A percentile compares a stretch with the other conserved stretches of the same genome.
phyloP scores from a whole-genome alignment of 2,113 vertebrate species.

The Genyomyrus donnyi region DNA sequence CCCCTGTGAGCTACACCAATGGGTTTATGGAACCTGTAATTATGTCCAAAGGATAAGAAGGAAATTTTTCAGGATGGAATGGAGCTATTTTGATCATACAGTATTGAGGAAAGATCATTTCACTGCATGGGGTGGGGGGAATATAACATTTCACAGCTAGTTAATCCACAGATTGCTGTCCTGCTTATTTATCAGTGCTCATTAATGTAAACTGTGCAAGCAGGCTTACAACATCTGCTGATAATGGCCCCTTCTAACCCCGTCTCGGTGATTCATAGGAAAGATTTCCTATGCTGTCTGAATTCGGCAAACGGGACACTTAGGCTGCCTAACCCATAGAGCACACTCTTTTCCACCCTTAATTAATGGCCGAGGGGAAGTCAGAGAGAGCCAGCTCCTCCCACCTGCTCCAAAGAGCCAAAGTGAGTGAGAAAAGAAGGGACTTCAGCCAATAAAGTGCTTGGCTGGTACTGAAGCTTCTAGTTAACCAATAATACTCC shows the following conservation, averaged over 20 bases:
- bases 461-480: not conserved
- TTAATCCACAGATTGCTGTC: conserved; percentile 1
- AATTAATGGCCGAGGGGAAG: not conserved
- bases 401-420: not conserved
- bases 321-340: not conserved
- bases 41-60: not conserved
- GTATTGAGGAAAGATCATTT: not conserved
- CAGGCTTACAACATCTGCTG: not conserved
- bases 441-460: not conserved
- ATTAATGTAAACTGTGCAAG: not conserved
- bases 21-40: not conserved
- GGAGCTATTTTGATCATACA: not conserved
- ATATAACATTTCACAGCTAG: not conserved
- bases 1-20: too few relatives aligned
- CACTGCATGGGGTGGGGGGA: not conserved
- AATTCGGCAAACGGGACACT: not conserved
- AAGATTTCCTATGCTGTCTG: not conserved
- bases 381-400: not conserved
- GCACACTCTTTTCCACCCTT: not conserved
- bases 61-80: not conserved
- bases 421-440: not conserved
- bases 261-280: not conserved
- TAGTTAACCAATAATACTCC: not conserved
- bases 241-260: not conserved
- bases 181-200: not conserved